Evolutionary conservation across 2,888 invertebrate genomes (phyloP).

Genomic region (Octonoba sinensis): DNA sequence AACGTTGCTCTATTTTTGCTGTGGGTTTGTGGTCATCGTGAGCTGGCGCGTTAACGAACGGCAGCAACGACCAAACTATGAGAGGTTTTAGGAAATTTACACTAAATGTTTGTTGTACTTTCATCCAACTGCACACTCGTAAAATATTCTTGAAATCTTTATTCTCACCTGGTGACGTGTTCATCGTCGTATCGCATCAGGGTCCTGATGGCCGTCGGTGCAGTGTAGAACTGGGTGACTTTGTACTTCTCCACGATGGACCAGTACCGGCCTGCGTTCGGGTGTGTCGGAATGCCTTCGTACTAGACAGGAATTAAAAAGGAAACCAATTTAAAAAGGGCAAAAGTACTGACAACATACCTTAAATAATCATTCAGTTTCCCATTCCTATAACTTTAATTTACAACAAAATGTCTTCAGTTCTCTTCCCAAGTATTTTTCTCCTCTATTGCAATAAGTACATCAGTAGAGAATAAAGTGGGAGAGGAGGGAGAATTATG

Average conservation of each 20-base stretch:
- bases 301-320: slow-evolving; percentile 76
- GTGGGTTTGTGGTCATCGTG: no score
- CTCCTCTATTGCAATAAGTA: no score
- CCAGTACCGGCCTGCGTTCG: slow-evolving; percentile 95
- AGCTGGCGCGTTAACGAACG: no score
- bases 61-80: no score
- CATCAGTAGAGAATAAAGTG: no score
- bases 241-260: slow-evolving; percentile 91
- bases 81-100: no score
- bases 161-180: slow-evolving; percentile 79
- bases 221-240: slow-evolving; percentile 97
- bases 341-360: neutral
- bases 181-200: slow-evolving; percentile 95
- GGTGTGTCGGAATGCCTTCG: slow-evolving; percentile 97
- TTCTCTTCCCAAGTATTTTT: neutral
- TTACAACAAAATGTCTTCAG: neutral
- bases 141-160: no score
- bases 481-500: no score
- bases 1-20: no score
- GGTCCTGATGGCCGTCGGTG: slow-evolving; percentile 96
- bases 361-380: neutral
- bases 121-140: no score
- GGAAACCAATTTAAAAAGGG: neutral
- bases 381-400: neutral
- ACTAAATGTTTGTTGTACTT: no score